phyloP scores from a whole-genome alignment of 2,888 invertebrate genomes.

The Xestia c-nigrum region DNA sequence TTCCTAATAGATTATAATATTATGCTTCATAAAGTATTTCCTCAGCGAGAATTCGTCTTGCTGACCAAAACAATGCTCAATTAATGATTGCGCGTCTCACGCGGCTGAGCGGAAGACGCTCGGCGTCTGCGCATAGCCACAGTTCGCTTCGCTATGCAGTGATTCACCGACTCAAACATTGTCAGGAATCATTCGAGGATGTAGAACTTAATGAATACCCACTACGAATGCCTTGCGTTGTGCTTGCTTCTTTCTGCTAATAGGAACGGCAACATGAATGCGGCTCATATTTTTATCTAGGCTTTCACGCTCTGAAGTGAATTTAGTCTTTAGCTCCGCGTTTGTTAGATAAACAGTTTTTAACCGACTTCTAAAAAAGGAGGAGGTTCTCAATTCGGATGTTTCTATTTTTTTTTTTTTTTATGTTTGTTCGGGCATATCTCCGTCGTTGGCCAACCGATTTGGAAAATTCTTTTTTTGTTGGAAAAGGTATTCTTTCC shows the following conservation, averaged over 20 bases:
- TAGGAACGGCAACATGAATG: constrained; percentile 23
- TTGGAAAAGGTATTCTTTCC: too few relatives aligned
- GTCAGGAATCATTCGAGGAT: constrained; percentile 12
- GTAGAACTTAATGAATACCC: constrained; percentile 23
- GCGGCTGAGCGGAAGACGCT: constrained; percentile 11
- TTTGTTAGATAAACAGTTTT: not conserved
- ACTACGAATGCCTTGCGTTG: constrained; percentile 25
- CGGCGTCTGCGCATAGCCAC: not conserved
- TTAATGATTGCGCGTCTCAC: constrained; percentile 36
- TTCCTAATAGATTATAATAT: constrained; percentile 4
- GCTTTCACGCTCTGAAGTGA: not conserved
- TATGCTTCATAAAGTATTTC: constrained; percentile 27
- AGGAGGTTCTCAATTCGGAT: too few relatives aligned
- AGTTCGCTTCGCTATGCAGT: constrained; percentile 19
- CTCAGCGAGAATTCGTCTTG: constrained; percentile 16
- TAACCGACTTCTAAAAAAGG: too few relatives aligned
- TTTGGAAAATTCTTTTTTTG: too few relatives aligned
- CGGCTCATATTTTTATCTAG: constrained; percentile 19
- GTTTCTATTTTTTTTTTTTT: too few relatives aligned
- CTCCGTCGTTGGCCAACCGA: too few relatives aligned
- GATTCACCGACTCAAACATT: constrained; percentile 22
- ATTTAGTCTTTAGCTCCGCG: not conserved
- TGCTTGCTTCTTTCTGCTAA: constrained; percentile 13
- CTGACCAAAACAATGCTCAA: constrained; percentile 42
- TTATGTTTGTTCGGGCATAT: too few relatives aligned